Percentiles rank a stretch among this genome's conserved stretches.
Evolutionary conservation across 2,888 invertebrate species (phyloP).

Genomic region (Coremacera marginata): DNA sequence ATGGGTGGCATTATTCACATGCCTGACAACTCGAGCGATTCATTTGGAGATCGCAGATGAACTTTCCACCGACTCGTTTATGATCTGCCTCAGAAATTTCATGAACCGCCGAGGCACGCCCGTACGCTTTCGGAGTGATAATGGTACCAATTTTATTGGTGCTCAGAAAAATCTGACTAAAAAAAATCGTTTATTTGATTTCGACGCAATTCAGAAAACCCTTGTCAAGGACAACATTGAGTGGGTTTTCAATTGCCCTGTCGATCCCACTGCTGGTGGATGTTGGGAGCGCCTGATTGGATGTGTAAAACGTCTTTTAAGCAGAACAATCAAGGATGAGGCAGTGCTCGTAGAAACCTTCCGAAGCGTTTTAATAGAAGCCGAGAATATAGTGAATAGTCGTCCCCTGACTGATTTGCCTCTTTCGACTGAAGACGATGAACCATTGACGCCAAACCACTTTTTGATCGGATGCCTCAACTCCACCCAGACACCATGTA

Average conservation of each 20-base stretch:
- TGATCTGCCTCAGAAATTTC: constrained; percentile 36
- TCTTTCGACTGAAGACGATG: constrained; percentile 34
- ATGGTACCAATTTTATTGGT: constrained; percentile 23
- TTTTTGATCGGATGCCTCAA: constrained; percentile 36
- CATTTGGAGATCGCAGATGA: too few relatives aligned
- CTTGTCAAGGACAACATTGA: constrained; percentile 24
- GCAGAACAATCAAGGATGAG: constrained; percentile 3
- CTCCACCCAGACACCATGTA: constrained; percentile 21
- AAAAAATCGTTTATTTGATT: constrained; percentile 6
- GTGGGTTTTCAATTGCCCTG: constrained; percentile 40
- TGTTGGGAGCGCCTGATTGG: constrained; percentile 45
- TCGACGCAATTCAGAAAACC: constrained; percentile 6
- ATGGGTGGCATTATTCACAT: too few relatives aligned
- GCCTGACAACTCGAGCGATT: too few relatives aligned
- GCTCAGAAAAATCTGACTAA: constrained; percentile 30
- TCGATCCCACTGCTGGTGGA: constrained; percentile 46
- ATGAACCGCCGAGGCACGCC: constrained; percentile 36
- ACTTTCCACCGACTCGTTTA: background rate
- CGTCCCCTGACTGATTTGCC: constrained; percentile 16
- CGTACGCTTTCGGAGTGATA: constrained; percentile 19
- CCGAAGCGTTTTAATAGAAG: background rate
- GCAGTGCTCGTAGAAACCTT: constrained; percentile 3
- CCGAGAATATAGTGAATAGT: background rate
- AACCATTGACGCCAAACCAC: constrained; percentile 41
- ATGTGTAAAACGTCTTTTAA: constrained; percentile 14